Evolutionary conservation across 2,113 vertebrate genomes (phyloP).

Genomic region (Malurus alboscapulatus): DNA sequence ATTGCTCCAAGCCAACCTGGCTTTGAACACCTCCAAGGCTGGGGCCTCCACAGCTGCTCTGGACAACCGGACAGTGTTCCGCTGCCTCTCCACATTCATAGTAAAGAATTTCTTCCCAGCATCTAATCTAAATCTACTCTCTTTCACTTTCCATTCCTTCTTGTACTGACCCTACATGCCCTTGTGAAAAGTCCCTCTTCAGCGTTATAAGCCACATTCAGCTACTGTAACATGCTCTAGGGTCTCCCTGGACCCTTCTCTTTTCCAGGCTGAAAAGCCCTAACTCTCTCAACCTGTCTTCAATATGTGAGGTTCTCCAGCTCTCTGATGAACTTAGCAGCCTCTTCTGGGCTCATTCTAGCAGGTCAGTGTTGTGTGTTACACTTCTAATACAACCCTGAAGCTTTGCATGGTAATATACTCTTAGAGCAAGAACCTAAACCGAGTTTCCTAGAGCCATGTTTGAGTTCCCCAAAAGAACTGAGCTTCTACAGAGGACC

Average conservation of each 20-base stretch:
- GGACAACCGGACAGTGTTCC: not conserved
- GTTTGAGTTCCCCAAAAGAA: not conserved
- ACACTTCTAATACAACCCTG: not conserved
- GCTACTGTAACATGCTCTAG: not conserved
- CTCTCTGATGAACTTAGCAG: not conserved
- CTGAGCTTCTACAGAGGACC: not conserved
- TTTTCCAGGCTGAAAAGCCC: not conserved
- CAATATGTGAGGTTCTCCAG: not conserved
- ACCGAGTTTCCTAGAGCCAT: not conserved
- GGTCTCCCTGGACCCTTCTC: not conserved
- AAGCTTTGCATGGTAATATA: accelerated
- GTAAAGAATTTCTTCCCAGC: not conserved
- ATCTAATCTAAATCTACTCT: not conserved
- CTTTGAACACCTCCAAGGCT: not conserved
- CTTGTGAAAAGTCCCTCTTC: not conserved
- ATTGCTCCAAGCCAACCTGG: not conserved
- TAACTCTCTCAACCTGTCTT: not conserved
- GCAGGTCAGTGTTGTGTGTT: not conserved
- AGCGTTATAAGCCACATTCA: not conserved
- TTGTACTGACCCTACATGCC: not conserved
- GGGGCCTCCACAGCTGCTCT: not conserved
- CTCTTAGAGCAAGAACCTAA: not conserved
- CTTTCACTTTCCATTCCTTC: not conserved
- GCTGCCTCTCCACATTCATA: not conserved
- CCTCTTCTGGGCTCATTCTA: not conserved